These are phyloP conservation scores for Eupithecia pulchellata DNA, from an alignment of 2,888 invertebrate species.

Conservation along the genomic window DNA sequence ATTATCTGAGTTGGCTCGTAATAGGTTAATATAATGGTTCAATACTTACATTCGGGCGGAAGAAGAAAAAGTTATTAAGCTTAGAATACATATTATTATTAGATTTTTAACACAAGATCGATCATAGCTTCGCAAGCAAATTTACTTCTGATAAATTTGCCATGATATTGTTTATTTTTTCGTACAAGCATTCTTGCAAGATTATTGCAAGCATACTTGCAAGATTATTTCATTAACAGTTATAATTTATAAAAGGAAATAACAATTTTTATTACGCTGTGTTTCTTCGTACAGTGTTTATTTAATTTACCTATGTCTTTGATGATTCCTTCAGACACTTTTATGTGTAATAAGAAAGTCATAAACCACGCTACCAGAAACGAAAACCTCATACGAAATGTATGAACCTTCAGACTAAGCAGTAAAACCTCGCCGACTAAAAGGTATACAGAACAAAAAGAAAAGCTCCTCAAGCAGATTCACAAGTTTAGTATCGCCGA, in stretches of 20 bases:
- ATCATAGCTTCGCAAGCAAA: too few relatives aligned
- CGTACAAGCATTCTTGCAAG: too few relatives aligned
- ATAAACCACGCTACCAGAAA: constrained; percentile 66
- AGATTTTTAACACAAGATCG: too few relatives aligned
- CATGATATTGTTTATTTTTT: too few relatives aligned
- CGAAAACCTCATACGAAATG: constrained; percentile 64
- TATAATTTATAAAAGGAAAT: background rate
- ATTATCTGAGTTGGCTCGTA: constrained; percentile 50
- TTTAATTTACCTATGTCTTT: constrained; percentile 58
- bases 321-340: constrained; percentile 55
- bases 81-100: too few relatives aligned
- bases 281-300: constrained; percentile 33
- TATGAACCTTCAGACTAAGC: constrained; percentile 66
- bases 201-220: too few relatives aligned
- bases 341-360: constrained; percentile 69
- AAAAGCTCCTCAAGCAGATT: constrained; percentile 61
- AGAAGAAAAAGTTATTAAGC: too few relatives aligned
- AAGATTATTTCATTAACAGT: too few relatives aligned
- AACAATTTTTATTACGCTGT: background rate
- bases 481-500: constrained; percentile 54
- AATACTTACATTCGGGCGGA: too few relatives aligned
- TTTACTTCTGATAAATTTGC: too few relatives aligned
- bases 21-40: constrained; percentile 19
- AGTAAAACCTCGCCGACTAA: constrained; percentile 63
- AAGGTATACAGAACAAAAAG: constrained; percentile 56